phyloP scores from a whole-genome alignment of 2,888 invertebrate species.

The Cantharis lateralis region DNA sequence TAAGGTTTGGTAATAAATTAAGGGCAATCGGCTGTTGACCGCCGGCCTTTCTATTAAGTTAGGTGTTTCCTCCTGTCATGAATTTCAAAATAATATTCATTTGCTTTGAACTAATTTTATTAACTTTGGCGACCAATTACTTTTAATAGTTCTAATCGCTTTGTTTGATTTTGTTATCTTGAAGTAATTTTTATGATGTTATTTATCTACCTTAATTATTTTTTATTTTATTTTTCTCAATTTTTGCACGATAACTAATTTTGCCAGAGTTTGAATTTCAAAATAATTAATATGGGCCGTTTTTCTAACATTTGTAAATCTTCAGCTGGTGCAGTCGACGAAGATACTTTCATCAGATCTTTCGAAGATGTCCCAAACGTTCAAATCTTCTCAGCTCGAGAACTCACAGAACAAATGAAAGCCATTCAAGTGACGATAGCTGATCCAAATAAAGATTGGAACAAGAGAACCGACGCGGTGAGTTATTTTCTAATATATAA shows the following conservation, averaged over 20 bases:
- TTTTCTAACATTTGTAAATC: constrained; percentile 1
- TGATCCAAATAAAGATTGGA: constrained; percentile 90
- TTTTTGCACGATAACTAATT: background rate
- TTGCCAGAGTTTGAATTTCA: background rate
- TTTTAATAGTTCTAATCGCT: background rate
- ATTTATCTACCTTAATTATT: background rate
- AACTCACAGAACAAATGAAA: constrained; percentile 81
- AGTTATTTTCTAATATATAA: constrained; percentile 45
- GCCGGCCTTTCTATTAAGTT: background rate
- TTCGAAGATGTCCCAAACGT: constrained; percentile 85
- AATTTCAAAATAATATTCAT: background rate
- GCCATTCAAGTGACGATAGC: constrained; percentile 75
- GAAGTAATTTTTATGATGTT: background rate
- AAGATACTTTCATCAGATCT: constrained; percentile 82
- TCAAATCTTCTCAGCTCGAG: constrained; percentile 81
- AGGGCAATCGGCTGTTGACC: background rate
- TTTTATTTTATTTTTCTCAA: background rate
- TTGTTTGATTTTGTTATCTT: background rate
- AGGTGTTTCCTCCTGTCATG: background rate
- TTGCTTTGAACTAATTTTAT: background rate
- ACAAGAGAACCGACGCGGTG: constrained; percentile 89
- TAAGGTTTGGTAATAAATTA: background rate
- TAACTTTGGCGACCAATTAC: background rate
- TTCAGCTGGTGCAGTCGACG: constrained; percentile 83
- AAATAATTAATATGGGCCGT: background rate